Evolutionary conservation across 2,797 vertebrate genomes (phyloP).

Genomic region (Helarctos malayanus): DNA sequence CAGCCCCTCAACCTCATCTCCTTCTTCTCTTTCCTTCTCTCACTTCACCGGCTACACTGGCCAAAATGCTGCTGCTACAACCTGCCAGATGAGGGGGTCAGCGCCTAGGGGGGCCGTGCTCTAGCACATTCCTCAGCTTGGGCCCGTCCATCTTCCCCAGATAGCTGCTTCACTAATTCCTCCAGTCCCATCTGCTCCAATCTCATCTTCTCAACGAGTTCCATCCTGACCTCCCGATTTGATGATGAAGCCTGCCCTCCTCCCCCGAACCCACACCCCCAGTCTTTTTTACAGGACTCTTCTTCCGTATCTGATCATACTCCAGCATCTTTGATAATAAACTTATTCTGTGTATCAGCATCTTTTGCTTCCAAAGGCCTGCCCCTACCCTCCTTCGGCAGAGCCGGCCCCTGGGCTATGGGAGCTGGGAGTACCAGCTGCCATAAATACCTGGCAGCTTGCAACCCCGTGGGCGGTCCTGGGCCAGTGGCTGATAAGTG

Average conservation of each 20-base stretch:
- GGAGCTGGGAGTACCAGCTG: too few species aligned
- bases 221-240: neutral
- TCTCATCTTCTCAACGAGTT: neutral
- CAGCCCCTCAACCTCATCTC: neutral
- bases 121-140: neutral
- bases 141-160: neutral
- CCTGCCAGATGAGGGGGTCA: fast-evolving
- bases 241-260: neutral
- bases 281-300: neutral
- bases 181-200: neutral
- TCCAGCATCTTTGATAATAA: neutral
- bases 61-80: neutral
- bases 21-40: neutral
- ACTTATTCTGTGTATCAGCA: too few species aligned
- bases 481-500: neutral
- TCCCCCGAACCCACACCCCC: neutral
- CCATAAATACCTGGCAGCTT: neutral
- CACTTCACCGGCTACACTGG: neutral
- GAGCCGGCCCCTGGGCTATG: neutral
- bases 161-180: neutral
- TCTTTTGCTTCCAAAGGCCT: neutral
- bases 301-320: neutral
- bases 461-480: neutral
- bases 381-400: neutral
- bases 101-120: neutral